Conservation (phyloP, 2,113 vertebrate genomes). For the Ammodytes dubius region DNA sequence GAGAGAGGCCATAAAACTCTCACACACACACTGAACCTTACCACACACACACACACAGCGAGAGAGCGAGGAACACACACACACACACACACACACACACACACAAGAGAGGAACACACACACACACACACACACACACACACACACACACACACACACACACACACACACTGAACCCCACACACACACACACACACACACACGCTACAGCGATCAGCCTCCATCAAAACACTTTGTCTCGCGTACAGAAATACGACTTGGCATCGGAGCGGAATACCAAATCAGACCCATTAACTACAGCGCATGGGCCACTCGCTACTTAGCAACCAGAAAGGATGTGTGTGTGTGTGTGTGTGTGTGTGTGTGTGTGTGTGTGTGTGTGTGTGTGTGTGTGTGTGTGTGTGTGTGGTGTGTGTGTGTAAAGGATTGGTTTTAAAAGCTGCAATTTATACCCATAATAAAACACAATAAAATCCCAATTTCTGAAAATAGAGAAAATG, state of each 20-base stretch:
- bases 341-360: too few relatives aligned
- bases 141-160: conserved; percentile 70
- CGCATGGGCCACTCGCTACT: conserved; percentile 94
- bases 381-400: too few relatives aligned
- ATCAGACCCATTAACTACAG: conserved; percentile 95
- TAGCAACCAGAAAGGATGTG: conserved; percentile 95
- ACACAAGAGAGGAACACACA: too few relatives aligned
- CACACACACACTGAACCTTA: conserved; percentile 44
- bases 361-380: too few relatives aligned
- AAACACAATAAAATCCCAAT: conserved; percentile 81
- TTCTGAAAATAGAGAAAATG: conserved; percentile 74
- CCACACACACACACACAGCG: too few relatives aligned
- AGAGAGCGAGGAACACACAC: too few relatives aligned
- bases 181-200: conserved; percentile 88
- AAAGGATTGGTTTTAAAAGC: conserved; percentile 75
- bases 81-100: too few relatives aligned
- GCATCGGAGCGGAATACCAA: conserved; percentile 96
- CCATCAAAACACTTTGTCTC: conserved; percentile 99
- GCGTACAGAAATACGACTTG: conserved; percentile 99
- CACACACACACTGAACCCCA: conserved; percentile 69
- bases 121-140: too few relatives aligned
- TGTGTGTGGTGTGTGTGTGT: too few relatives aligned
- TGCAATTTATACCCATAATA: conserved; percentile 89
- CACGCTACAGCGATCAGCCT: conserved; percentile 93
- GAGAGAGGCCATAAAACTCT: conserved; percentile 94